Evolutionary conservation across 2,888 invertebrate species (phyloP).

Genomic region (Protophormia terraenovae): DNA sequence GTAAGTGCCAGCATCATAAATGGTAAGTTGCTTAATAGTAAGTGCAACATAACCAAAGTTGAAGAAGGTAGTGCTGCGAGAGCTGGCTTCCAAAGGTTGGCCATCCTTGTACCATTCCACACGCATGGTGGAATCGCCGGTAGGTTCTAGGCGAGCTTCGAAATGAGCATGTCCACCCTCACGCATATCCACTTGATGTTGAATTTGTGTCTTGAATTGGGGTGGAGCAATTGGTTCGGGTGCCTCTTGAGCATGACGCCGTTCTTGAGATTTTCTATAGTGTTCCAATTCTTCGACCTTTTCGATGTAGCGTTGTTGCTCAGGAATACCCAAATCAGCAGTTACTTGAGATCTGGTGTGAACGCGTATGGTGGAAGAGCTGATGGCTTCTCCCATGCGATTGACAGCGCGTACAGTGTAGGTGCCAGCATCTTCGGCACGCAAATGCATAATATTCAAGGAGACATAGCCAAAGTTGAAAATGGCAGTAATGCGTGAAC

Average conservation of each 20-base stretch:
- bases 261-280: conserved; percentile 89
- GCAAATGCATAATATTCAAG: conserved; percentile 98
- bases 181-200: conserved; percentile 91
- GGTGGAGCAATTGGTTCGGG: conserved; percentile 91
- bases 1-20: conserved; percentile 94
- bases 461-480: conserved; percentile 99
- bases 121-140: conserved; percentile 93
- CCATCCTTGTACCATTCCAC: conserved; percentile 98
- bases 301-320: conserved; percentile 94
- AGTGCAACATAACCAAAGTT: conserved; percentile 97
- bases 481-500: conserved; percentile 97
- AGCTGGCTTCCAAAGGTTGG: conserved; percentile 94
- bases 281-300: conserved; percentile 95
- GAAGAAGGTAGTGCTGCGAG: conserved; percentile 95
- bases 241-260: conserved; percentile 89
- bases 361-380: conserved; percentile 89
- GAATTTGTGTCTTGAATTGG: conserved; percentile 93
- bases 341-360: conserved; percentile 91
- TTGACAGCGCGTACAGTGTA: conserved; percentile 96
- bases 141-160: conserved; percentile 96
- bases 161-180: conserved; percentile 98
- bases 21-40: conserved; percentile 94
- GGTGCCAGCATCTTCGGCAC: conserved; percentile 98
- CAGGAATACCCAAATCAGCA: conserved; percentile 92
- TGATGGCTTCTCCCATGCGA: conserved; percentile 94